These are phyloP conservation scores for Tipula unca DNA, from an alignment of 2,888 invertebrate species.

Conservation along the genomic window DNA sequence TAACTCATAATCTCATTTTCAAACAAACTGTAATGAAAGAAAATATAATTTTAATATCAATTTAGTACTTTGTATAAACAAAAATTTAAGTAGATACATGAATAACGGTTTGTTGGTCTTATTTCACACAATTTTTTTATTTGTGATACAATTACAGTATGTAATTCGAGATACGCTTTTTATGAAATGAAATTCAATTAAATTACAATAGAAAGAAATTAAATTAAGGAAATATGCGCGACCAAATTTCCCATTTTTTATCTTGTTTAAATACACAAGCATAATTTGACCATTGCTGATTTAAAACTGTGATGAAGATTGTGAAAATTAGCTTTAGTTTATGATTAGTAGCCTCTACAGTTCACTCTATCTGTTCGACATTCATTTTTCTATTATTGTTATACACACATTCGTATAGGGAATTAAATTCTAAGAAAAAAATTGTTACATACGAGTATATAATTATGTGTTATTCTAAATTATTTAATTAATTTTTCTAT, in stretches of 20 bases:
- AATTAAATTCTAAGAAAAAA: no score
- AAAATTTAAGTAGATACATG: background rate
- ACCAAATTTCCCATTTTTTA: background rate
- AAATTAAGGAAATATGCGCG: conserved; percentile 9
- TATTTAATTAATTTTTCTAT: no score
- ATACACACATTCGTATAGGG: no score
- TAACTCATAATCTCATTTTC: conserved; percentile 98
- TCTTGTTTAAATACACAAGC: no score
- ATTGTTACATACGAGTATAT: no score
- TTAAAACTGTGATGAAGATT: no score
- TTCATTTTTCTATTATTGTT: no score
- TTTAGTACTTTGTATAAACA: background rate
- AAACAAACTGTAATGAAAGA: conserved; percentile 67
- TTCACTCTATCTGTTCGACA: no score
- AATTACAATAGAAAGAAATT: background rate
- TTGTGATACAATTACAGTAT: background rate
- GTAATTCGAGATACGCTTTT: background rate
- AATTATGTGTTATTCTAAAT: no score
- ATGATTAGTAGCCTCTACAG: no score
- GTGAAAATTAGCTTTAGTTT: no score
- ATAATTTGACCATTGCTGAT: no score
- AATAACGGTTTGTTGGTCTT: background rate
- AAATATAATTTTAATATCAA: conserved; percentile 20
- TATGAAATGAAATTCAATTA: background rate
- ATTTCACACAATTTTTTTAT: background rate